Evolutionary conservation across 2,888 invertebrate genomes (phyloP), one percentile per base, ranked within the genome.

Genomic region (Parnassius orleans): DNA sequence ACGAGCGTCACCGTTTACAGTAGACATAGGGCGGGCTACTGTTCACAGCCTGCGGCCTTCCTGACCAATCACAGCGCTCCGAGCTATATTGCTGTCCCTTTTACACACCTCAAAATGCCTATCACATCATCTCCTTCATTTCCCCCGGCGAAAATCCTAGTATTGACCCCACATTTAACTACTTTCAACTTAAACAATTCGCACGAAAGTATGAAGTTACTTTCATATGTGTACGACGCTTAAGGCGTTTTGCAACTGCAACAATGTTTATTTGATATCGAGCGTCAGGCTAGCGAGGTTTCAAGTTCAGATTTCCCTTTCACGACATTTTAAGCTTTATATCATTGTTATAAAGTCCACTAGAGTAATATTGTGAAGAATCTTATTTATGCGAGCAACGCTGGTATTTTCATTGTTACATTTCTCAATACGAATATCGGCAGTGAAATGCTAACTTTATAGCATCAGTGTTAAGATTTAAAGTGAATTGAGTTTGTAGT

Each of bases 1-100:
- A 73, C 72, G 78, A 75, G 69, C 85, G 84, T 83, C 76, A 79
- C 81, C 84, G 83, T 83, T 90, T 89, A 90, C 90, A 89, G 89
- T 89, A 90, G 90, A 90, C 90, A 90, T 90, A 91, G 91, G 92
- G 92, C 90, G 91, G 92, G 92, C 92, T 92, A 92, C 92, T 84
- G 92, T 90, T 89, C 90, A 90, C 89, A 83, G 91, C 92, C 91
- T 88, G 90, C 89, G 91, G 92, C 91, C 89, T 90, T 91, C 89
- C 90, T 91, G 90, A 92, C 92, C 92, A 92, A 92, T 92, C 92
- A 91, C 90, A 90, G 90, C 90, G 91, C 92, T 92, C 81, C 81
- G 84, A 92, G 91, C 91, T 86, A 91, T 91, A 84, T 87, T 73
- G 24, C 77, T 70, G 70, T 88, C 89, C 72, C 79, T 66, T 70